Conservation (phyloP, 2,888 invertebrate genomes). For the Rhyacophila evoluta region DNA sequence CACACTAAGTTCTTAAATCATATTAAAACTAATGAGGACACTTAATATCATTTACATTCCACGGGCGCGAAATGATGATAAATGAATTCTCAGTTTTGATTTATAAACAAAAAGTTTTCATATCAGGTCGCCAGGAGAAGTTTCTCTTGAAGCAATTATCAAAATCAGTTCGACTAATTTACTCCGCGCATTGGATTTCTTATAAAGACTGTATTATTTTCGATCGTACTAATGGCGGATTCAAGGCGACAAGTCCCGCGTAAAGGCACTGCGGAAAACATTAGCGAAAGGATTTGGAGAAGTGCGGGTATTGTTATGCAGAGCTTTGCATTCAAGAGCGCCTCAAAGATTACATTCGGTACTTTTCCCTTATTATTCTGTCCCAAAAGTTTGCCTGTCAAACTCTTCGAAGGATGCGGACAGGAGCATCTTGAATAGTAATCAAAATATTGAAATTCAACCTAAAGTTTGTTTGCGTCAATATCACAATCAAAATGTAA, state of each 20-base stretch:
- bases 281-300: not conserved
- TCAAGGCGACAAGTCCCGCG: not conserved
- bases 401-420: not conserved
- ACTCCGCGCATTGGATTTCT: not conserved
- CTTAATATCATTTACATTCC: too few relatives aligned
- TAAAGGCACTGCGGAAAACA: not conserved
- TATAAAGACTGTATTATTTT: not conserved
- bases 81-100: too few relatives aligned
- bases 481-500: too few relatives aligned
- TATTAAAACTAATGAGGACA: too few relatives aligned
- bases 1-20: too few relatives aligned
- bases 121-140: too few relatives aligned
- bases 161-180: not conserved
- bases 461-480: too few relatives aligned
- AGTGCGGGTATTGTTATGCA: slow-evolving; percentile 5
- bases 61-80: too few relatives aligned
- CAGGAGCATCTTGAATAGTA: too few relatives aligned
- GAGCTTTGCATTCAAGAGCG: not conserved
- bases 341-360: not conserved
- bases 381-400: not conserved
- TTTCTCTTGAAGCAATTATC: not conserved
- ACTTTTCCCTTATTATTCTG: not conserved
- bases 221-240: not conserved
- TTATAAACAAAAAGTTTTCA: too few relatives aligned
- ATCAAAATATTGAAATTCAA: too few relatives aligned